Evolutionary conservation across 1,140 invertebrate species (phyloP).

Genomic region (Holotrichia oblita): DNA sequence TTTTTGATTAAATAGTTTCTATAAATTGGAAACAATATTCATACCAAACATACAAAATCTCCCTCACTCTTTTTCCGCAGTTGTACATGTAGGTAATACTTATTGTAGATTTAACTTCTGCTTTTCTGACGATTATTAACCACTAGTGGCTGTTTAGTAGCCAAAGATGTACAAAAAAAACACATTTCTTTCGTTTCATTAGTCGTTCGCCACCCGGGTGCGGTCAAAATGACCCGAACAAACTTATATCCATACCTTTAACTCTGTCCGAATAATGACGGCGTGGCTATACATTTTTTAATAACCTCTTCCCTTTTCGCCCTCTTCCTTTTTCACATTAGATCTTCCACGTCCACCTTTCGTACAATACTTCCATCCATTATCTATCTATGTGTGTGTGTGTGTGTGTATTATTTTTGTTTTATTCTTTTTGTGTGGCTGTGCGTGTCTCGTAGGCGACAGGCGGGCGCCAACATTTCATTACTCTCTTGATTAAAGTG

Average conservation of each 20-base stretch:
- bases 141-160: not conserved
- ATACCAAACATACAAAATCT: too few species aligned
- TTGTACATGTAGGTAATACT: too few species aligned
- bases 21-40: too few species aligned
- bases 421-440: constrained; percentile 58
- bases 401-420: constrained; percentile 44
- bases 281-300: not conserved
- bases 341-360: not conserved
- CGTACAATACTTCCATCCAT: not conserved
- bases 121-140: too few species aligned
- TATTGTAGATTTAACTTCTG: too few species aligned
- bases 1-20: too few species aligned
- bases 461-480: constrained; percentile 58
- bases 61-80: too few species aligned
- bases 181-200: not conserved
- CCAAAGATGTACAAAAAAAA: not conserved
- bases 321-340: constrained; percentile 6
- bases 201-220: not conserved
- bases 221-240: not conserved
- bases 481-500: constrained; percentile 57
- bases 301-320: constrained; percentile 2
- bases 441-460: constrained; percentile 58
- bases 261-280: not conserved
- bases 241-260: not conserved
- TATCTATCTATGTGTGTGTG: not conserved